phyloP scores from a whole-genome alignment of 2,888 invertebrate genomes.

The Cristatella mucedo region DNA sequence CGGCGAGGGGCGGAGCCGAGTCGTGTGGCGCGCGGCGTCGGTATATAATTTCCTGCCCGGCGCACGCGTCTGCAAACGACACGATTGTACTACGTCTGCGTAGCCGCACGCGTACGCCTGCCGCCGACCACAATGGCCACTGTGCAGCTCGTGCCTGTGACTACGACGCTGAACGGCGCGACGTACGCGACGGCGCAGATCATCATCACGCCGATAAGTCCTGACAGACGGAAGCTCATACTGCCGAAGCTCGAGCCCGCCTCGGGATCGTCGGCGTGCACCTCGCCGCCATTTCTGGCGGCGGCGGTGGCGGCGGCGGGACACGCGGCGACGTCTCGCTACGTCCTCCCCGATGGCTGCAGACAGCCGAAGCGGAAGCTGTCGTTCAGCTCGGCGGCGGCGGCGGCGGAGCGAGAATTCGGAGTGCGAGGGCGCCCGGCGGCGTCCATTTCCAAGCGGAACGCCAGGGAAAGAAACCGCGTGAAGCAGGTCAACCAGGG shows the following conservation, averaged over 20 bases:
- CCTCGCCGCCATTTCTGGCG: no score
- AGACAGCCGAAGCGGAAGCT: no score
- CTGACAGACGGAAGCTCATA: background rate
- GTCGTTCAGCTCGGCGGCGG: no score
- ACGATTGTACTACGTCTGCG: no score
- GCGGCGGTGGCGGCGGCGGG: no score
- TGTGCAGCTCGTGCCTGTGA: background rate
- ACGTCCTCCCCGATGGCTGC: no score
- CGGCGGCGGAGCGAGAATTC: no score
- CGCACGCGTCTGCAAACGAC: background rate
- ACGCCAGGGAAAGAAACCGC: slow-evolving; percentile 7
- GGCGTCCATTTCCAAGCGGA: background rate
- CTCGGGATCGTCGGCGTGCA: no score
- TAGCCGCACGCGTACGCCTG: slow-evolving; percentile 1
- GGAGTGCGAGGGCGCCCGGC: no score
- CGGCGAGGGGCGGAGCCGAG: background rate
- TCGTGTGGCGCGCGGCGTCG: background rate
- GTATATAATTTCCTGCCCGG: background rate
- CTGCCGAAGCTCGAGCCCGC: slow-evolving; percentile 3
- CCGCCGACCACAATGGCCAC: slow-evolving; percentile 4
- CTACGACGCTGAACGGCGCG: background rate
- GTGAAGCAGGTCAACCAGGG: slow-evolving; percentile 4
- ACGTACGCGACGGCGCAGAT: slow-evolving; percentile 6
- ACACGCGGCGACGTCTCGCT: no score
- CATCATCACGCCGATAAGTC: background rate